Conservation (phyloP, 2,888 invertebrate species). For the Balanococcus diminutus region DNA sequence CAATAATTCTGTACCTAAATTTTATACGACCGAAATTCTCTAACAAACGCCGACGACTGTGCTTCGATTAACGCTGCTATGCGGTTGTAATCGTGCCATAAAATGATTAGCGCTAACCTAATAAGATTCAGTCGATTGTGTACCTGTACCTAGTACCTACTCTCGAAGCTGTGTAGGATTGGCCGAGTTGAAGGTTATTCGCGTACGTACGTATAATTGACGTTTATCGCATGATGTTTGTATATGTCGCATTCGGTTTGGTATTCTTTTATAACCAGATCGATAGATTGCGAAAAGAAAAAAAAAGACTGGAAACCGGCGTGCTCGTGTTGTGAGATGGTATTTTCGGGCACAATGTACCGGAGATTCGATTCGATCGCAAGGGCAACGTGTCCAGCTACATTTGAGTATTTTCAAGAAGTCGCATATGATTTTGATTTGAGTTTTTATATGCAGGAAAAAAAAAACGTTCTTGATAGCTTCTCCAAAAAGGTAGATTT, state of each 20-base stretch:
- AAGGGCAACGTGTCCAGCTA: too few relatives aligned
- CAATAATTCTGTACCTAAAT: too few relatives aligned
- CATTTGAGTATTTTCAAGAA: too few relatives aligned
- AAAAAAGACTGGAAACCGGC: neutral
- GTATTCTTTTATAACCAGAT: neutral
- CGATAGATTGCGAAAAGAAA: neutral
- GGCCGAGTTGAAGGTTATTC: slow-evolving; percentile 4
- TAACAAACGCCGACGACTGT: neutral
- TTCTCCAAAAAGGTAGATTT: too few relatives aligned
- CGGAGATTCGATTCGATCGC: too few relatives aligned
- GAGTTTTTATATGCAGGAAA: too few relatives aligned
- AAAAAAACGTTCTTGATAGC: too few relatives aligned
- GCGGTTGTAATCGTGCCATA: neutral
- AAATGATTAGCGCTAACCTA: neutral
- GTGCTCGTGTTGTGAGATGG: too few relatives aligned
- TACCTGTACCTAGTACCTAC: neutral
- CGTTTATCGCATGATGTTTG: neutral
- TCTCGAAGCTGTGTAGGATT: neutral
- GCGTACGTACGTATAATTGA: neutral
- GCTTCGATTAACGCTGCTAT: neutral
- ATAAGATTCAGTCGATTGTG: neutral
- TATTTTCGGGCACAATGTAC: too few relatives aligned
- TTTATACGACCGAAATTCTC: neutral
- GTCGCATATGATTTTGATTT: too few relatives aligned
- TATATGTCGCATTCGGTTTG: neutral